Evolutionary conservation across 2,888 invertebrate genomes (phyloP).

Genomic region (Parnassius apollo): DNA sequence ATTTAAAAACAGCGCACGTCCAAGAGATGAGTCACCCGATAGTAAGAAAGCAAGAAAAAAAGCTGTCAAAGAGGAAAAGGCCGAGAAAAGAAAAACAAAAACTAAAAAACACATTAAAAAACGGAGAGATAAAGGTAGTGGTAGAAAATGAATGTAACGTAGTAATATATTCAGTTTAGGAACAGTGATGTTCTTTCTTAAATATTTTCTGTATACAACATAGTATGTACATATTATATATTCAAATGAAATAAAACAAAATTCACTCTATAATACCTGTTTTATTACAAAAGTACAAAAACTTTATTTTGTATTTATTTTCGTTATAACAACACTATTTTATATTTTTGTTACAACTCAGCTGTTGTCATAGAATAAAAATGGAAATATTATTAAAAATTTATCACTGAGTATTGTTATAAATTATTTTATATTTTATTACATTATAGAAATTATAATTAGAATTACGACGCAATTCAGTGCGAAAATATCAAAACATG

Average conservation of each 20-base stretch:
- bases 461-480: too few relatives aligned
- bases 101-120: constrained; percentile 97
- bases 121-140: constrained; percentile 85
- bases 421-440: too few relatives aligned
- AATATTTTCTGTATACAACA: neutral
- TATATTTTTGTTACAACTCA: too few relatives aligned
- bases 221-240: neutral
- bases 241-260: constrained; percentile 12
- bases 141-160: constrained; percentile 50
- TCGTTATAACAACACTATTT: neutral
- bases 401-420: too few relatives aligned
- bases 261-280: neutral
- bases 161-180: neutral
- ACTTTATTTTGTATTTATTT: neutral
- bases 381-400: too few relatives aligned
- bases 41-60: constrained; percentile 93
- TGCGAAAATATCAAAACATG: too few relatives aligned
- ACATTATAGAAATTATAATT: too few relatives aligned
- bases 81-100: constrained; percentile 94
- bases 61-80: constrained; percentile 91
- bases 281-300: constrained; percentile 25
- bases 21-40: constrained; percentile 89
- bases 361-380: too few relatives aligned
- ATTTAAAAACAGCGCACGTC: constrained; percentile 84
- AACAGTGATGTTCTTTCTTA: neutral